phyloP scores from a whole-genome alignment of 2,797 vertebrate genomes.

The Dromococcyx pavoninus region DNA sequence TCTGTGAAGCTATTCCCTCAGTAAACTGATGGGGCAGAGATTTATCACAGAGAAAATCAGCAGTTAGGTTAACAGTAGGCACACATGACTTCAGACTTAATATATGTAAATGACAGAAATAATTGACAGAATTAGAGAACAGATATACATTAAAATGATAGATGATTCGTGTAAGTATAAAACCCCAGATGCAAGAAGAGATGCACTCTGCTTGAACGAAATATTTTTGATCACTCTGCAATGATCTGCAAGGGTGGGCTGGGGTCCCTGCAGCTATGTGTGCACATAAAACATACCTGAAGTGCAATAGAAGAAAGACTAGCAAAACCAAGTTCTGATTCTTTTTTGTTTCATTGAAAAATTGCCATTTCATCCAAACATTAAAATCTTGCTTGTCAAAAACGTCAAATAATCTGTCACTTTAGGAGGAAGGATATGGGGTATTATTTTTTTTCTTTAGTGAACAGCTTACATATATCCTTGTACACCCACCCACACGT shows the following conservation, averaged over 20 bases:
- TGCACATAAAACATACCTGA: neutral
- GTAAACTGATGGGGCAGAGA: neutral
- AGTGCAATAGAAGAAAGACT: neutral
- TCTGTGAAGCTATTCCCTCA: neutral
- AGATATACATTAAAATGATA: neutral
- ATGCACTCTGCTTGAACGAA: neutral
- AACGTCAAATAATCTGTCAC: neutral
- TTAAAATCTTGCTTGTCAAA: conserved; percentile 5
- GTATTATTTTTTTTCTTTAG: neutral
- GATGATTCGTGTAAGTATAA: neutral
- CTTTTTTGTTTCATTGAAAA: neutral
- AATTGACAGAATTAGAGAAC: neutral
- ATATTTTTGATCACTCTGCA: neutral
- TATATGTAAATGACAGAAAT: neutral
- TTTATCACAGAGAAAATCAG: neutral
- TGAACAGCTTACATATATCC: conserved; percentile 38
- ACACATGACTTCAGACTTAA: accelerated
- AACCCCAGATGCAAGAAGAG: neutral
- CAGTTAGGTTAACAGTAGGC: neutral
- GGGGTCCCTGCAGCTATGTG: neutral
- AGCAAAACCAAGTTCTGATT: neutral
- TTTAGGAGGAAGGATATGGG: neutral
- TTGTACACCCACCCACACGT: neutral
- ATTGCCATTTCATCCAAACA: neutral
- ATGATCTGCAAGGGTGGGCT: neutral